Evolutionary conservation across 2,888 invertebrate species (phyloP).

Genomic region (Xestoiulus laeticollis): DNA sequence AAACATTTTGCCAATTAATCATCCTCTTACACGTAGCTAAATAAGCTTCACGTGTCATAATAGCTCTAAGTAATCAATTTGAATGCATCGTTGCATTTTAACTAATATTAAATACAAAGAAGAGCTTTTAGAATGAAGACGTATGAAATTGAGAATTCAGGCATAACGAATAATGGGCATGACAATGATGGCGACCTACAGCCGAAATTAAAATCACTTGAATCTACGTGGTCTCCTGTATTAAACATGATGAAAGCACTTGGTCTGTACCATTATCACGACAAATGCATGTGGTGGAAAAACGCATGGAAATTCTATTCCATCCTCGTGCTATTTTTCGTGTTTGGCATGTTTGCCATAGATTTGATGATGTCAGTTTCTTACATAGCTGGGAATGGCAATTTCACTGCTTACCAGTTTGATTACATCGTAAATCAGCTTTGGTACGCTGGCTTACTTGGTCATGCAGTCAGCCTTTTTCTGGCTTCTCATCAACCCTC

Average conservation of each 20-base stretch:
- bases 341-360: neutral
- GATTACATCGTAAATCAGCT: neutral
- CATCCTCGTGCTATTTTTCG: neutral
- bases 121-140: neutral
- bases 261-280: neutral
- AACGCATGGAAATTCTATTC: neutral
- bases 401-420: neutral
- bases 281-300: neutral
- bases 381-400: neutral
- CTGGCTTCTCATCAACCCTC: neutral
- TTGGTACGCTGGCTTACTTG: neutral
- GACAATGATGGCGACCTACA: neutral
- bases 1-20: neutral
- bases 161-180: neutral
- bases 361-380: neutral
- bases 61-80: neutral
- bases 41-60: neutral
- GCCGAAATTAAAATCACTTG: neutral
- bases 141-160: neutral
- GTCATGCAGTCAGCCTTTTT: neutral
- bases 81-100: neutral
- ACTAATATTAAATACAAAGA: neutral
- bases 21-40: neutral
- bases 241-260: neutral
- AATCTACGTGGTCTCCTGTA: neutral